Conservation (phyloP, 2,888 invertebrate genomes). For the Plagodis pulveraria region DNA sequence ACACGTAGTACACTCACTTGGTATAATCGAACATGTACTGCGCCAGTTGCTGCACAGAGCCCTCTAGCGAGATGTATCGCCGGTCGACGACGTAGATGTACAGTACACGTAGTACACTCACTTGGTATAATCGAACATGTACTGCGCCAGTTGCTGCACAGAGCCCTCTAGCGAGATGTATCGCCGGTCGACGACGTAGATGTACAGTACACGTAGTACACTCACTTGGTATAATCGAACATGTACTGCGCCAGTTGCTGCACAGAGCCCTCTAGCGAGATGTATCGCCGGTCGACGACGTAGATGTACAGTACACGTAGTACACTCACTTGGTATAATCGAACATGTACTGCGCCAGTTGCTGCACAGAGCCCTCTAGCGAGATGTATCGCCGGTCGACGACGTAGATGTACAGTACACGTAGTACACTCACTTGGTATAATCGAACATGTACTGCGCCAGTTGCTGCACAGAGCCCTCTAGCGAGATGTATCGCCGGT, state of each 20-base stretch:
- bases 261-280: constrained; percentile 95
- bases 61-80: constrained; percentile 94
- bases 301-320: constrained; percentile 86
- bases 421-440: constrained; percentile 84
- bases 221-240: constrained; percentile 93
- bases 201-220: constrained; percentile 56
- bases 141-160: constrained; percentile 95
- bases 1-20: constrained; percentile 59
- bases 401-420: constrained; percentile 90
- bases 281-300: constrained; percentile 97
- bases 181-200: constrained; percentile 98
- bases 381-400: constrained; percentile 97
- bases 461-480: constrained; percentile 97
- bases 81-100: constrained; percentile 98
- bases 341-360: constrained; percentile 95
- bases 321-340: constrained; percentile 90
- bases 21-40: constrained; percentile 97
- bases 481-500: constrained; percentile 94
- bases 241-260: constrained; percentile 96
- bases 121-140: constrained; percentile 96
- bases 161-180: constrained; percentile 95
- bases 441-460: constrained; percentile 96
- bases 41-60: constrained; percentile 95
- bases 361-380: constrained; percentile 95
- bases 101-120: constrained; percentile 45